Percentiles rank a stretch among this genome's conserved stretches.
phyloP scores from a whole-genome alignment of 1,140 invertebrate genomes.

The Drosophila navojoa region DNA sequence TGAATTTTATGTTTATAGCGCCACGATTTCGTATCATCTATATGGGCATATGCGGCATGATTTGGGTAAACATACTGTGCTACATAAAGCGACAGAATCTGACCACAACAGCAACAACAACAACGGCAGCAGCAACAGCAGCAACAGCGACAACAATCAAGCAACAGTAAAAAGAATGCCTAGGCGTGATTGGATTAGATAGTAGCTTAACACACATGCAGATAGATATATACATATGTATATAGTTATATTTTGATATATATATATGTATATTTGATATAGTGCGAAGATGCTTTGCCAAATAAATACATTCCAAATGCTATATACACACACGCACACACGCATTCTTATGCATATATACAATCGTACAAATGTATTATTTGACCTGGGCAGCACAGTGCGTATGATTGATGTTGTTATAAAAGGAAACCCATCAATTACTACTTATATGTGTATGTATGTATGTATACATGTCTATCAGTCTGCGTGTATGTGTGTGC shows the following conservation, averaged over 20 bases:
- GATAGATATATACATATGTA: neutral
- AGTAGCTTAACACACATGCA: constrained; percentile 35
- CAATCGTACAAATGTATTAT: constrained; percentile 46
- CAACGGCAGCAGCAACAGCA: neutral
- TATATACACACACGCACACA: neutral
- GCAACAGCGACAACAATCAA: constrained; percentile 15
- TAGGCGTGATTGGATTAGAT: constrained; percentile 33
- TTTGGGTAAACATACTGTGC: constrained; percentile 92
- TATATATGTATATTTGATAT: constrained; percentile 48
- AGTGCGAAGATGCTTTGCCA: constrained; percentile 48
- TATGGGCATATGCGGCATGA: constrained; percentile 88
- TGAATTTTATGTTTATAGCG: constrained; percentile 90
- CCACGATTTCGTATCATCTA: constrained; percentile 88
- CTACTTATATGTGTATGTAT: constrained; percentile 51
- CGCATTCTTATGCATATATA: neutral
- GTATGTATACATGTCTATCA: constrained; percentile 39
- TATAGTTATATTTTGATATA: constrained; percentile 7
- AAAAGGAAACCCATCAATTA: constrained; percentile 80
- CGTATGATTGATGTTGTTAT: constrained; percentile 79
- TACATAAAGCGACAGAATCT: constrained; percentile 87
- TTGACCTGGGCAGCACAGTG: constrained; percentile 68
- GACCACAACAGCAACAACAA: constrained; percentile 13
- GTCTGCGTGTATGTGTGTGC: constrained; percentile 29
- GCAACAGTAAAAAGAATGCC: constrained; percentile 20
- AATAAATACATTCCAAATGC: constrained; percentile 61